phyloP scores from a whole-genome alignment of 2,797 vertebrate species.

The Erethizon dorsatum region DNA sequence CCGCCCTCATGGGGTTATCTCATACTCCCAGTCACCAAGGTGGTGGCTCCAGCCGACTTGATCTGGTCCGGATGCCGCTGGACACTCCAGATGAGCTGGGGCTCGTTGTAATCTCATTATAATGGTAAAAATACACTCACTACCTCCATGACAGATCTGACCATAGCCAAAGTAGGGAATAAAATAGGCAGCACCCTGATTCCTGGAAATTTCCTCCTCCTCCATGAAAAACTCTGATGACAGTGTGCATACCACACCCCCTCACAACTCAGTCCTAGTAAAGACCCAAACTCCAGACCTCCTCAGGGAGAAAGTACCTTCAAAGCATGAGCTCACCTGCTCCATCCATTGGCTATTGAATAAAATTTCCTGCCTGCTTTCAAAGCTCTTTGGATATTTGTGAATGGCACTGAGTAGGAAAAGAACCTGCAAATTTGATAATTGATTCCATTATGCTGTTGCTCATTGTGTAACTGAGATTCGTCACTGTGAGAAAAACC shows the following conservation, averaged over 20 bases:
- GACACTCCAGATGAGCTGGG: not conserved
- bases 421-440: not conserved
- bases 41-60: not conserved
- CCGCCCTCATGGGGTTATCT: not conserved
- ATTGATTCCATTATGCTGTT: conserved; percentile 3
- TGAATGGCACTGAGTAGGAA: not conserved
- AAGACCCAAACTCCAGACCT: not conserved
- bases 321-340: not conserved
- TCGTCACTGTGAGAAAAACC: not conserved
- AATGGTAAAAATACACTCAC: not conserved
- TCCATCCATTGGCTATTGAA: not conserved
- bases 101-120: not conserved
- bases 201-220: not conserved
- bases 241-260: not conserved
- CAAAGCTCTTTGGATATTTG: not conserved
- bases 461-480: not conserved
- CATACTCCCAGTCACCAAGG: not conserved
- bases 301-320: not conserved
- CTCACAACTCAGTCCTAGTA: not conserved
- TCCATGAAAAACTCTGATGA: not conserved
- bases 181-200: not conserved
- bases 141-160: not conserved
- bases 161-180: not conserved
- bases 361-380: not conserved
- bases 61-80: not conserved